phyloP scores from a whole-genome alignment of 2,113 vertebrate species.

The Corvus cornix region DNA sequence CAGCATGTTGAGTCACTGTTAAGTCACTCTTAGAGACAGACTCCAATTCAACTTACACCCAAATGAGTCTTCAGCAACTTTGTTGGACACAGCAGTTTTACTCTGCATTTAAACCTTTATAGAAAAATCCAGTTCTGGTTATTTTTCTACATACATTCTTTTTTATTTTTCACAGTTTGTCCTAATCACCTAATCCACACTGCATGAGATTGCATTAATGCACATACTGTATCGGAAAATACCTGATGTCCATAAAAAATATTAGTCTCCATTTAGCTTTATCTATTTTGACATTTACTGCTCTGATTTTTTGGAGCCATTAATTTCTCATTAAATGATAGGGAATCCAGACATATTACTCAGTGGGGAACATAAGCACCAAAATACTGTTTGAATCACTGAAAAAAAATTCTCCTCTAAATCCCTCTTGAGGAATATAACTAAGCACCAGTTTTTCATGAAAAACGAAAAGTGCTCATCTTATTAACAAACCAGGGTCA shows the following conservation, averaged over 20 bases:
- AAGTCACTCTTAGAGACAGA: conserved; percentile 55
- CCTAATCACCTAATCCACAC: background rate
- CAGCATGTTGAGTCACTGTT: conserved; percentile 64
- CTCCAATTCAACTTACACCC: conserved; percentile 20
- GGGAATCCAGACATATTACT: background rate
- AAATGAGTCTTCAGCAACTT: conserved; percentile 20
- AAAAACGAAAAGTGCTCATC: background rate
- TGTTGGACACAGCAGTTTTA: background rate
- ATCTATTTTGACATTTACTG: conserved; percentile 1
- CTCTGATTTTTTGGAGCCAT: background rate
- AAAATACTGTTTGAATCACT: background rate
- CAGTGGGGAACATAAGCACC: background rate
- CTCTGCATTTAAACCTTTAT: background rate
- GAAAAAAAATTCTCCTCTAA: background rate
- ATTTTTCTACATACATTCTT: background rate
- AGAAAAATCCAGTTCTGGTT: background rate
- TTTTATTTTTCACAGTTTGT: background rate
- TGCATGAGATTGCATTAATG: background rate
- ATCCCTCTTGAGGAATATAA: background rate
- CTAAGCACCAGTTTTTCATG: background rate
- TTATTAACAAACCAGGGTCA: background rate
- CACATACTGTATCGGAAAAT: background rate
- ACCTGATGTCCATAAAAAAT: background rate
- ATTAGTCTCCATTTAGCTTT: background rate
- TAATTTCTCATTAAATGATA: background rate